A percentile compares a stretch with the other conserved stretches of the same genome.
phyloP scores from a whole-genome alignment of 1,140 invertebrate genomes.

The Campodea augens region DNA sequence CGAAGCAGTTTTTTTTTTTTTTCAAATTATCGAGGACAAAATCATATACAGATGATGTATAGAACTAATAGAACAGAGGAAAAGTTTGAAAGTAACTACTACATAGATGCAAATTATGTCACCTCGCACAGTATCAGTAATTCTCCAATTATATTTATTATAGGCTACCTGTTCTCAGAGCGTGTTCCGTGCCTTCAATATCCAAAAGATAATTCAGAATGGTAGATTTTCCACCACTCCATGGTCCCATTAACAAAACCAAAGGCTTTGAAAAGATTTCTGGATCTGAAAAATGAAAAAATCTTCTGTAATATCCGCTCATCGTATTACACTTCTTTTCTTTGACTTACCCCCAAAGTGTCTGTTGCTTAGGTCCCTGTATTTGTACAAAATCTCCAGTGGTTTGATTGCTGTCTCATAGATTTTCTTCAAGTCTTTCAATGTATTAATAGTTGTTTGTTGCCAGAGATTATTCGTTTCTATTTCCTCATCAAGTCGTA shows the following conservation, averaged over 20 bases:
- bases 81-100: no score
- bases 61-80: no score
- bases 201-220: slow-evolving; percentile 84
- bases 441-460: slow-evolving; percentile 50
- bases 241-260: slow-evolving; percentile 82
- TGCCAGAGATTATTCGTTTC: slow-evolving; percentile 46
- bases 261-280: slow-evolving; percentile 90
- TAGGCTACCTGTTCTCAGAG: slow-evolving; percentile 58
- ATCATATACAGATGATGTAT: no score
- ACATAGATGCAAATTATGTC: no score
- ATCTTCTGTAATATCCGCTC: no score
- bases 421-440: slow-evolving; percentile 67
- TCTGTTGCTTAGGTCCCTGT: slow-evolving; percentile 74
- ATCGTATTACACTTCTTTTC: neutral
- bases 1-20: no score
- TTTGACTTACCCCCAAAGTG: slow-evolving; percentile 52
- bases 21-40: no score
- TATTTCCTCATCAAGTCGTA: slow-evolving; percentile 56
- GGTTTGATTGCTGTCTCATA: slow-evolving; percentile 79
- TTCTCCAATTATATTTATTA: neutral
- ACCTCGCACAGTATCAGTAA: no score
- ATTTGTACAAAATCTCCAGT: slow-evolving; percentile 74
- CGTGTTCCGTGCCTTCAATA: slow-evolving; percentile 59
- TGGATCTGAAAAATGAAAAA: slow-evolving; percentile 38
- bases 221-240: slow-evolving; percentile 87